A percentile compares a stretch with the other conserved stretches of the same genome.
Conservation (phyloP, 2,113 vertebrate genomes). For the Tyto alba region DNA sequence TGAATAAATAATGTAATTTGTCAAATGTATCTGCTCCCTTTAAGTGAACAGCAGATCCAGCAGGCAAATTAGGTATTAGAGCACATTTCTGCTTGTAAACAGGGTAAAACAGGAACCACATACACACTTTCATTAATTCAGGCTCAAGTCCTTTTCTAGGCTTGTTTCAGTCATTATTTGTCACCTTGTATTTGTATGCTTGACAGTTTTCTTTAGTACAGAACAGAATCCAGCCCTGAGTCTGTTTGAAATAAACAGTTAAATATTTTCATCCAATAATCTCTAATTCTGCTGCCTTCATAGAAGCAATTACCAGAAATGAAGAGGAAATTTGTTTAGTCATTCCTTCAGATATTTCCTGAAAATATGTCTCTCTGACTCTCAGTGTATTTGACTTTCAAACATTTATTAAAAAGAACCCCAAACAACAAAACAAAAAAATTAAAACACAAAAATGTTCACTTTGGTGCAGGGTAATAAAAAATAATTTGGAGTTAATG, state of each 20-base stretch:
- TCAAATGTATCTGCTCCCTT: background rate
- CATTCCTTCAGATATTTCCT: background rate
- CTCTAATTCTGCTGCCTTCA: background rate
- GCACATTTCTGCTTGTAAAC: background rate
- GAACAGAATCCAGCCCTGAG: background rate
- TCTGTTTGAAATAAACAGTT: background rate
- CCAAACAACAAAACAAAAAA: no score
- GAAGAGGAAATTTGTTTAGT: constrained; percentile 11
- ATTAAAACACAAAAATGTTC: background rate
- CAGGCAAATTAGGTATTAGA: background rate
- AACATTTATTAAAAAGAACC: background rate
- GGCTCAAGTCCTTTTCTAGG: background rate
- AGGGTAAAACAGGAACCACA: background rate
- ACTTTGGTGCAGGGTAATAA: background rate
- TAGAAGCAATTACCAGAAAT: background rate
- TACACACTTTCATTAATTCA: background rate
- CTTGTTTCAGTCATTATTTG: background rate
- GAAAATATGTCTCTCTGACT: background rate
- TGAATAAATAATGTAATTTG: background rate
- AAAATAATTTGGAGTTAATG: background rate
- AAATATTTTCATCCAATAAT: background rate
- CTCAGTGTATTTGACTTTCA: background rate
- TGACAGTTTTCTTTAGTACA: background rate
- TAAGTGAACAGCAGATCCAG: background rate
- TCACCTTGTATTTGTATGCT: background rate